These are phyloP conservation scores for Corythornis cristatus DNA, from an alignment of 2,113 vertebrate species.

Conservation along the genomic window DNA sequence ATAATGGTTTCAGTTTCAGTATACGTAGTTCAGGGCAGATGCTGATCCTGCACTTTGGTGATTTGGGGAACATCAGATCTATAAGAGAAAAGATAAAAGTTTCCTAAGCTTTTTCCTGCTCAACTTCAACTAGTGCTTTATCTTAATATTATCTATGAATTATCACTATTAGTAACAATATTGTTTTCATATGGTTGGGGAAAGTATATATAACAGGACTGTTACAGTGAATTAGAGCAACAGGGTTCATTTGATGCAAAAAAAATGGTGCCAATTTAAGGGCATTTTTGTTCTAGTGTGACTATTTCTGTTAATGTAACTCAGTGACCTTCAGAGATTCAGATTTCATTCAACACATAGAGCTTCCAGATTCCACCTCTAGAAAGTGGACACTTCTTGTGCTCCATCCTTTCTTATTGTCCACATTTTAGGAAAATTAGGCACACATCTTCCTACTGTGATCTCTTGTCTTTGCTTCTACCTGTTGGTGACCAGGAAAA, in stretches of 20 bases:
- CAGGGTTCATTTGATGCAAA: not conserved
- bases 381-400: not conserved
- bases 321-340: not conserved
- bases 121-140: not conserved
- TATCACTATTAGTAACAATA: not conserved
- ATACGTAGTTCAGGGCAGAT: not conserved
- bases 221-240: not conserved
- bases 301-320: not conserved
- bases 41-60: not conserved
- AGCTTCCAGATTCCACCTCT: not conserved
- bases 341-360: not conserved
- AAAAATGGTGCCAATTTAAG: not conserved
- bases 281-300: not conserved
- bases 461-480: not conserved
- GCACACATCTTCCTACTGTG: not conserved
- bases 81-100: not conserved
- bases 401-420: not conserved
- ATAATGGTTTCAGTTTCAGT: not conserved
- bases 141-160: not conserved
- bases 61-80: not conserved
- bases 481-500: not conserved
- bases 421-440: not conserved
- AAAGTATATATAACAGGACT: not conserved
- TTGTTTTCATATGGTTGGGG: not conserved
- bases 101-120: not conserved